Conservation (phyloP, 2,113 vertebrate species). For the Narcine bancroftii region DNA sequence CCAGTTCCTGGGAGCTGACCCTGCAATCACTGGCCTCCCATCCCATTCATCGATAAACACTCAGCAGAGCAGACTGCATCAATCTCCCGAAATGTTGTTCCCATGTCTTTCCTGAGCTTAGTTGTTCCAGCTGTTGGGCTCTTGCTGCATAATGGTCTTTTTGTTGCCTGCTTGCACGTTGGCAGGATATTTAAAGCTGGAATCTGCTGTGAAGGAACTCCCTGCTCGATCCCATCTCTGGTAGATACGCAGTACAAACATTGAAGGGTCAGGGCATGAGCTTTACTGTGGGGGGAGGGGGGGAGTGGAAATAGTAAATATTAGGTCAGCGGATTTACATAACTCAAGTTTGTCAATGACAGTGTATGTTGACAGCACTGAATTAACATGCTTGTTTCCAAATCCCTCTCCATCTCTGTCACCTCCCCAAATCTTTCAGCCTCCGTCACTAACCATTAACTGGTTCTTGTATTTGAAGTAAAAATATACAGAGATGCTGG, state of each 20-base stretch:
- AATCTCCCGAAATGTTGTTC: not conserved
- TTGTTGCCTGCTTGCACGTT: not conserved
- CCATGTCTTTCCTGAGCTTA: not conserved
- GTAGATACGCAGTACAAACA: not conserved
- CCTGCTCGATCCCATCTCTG: not conserved
- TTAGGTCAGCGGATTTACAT: not conserved
- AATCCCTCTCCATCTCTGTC: not conserved
- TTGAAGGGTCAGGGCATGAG: not conserved
- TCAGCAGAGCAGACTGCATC: not conserved
- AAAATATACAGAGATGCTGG: too few species aligned
- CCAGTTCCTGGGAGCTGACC: too few species aligned
- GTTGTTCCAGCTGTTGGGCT: conserved; percentile 11
- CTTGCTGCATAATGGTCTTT: conserved; percentile 5
- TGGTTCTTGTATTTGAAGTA: not conserved
- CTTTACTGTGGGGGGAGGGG: not conserved
- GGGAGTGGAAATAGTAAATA: not conserved
- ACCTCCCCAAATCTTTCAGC: not conserved
- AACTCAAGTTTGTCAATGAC: not conserved
- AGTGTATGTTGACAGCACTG: not conserved
- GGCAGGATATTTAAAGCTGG: not conserved
- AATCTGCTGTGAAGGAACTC: not conserved
- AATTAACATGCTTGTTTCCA: not conserved
- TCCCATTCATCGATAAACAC: not conserved
- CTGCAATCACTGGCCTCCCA: not conserved
- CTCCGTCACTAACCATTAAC: not conserved